These are phyloP conservation scores for Empidonax alnorum DNA, from an alignment of 2,113 vertebrate genomes.

Conservation along the genomic window DNA sequence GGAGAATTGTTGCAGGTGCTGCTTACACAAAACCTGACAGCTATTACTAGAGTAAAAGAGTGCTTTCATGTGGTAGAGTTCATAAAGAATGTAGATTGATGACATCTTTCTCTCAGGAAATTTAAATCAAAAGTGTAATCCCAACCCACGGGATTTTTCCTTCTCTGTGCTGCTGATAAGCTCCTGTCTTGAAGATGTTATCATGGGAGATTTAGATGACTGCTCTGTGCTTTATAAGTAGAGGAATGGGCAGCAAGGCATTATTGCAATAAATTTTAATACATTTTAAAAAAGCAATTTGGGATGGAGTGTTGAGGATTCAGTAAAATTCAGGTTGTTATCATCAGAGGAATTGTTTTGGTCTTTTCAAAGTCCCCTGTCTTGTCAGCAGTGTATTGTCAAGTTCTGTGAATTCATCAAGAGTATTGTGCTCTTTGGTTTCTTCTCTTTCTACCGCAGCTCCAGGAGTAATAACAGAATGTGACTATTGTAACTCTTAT, in stretches of 20 bases:
- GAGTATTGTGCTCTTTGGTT: neutral
- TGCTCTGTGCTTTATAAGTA: neutral
- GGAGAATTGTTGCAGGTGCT: neutral
- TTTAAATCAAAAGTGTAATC: conserved; percentile 45
- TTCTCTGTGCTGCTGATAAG: conserved; percentile 6
- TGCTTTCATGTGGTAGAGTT: neutral
- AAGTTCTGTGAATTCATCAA: conserved; percentile 9
- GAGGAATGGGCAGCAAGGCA: neutral
- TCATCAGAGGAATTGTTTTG: conserved; percentile 12
- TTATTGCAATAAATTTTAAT: conserved; percentile 4
- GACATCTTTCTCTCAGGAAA: conserved; percentile 35
- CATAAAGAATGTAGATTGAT: conserved; percentile 13
- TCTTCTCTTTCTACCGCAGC: neutral
- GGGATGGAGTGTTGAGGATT: neutral
- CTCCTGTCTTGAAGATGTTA: conserved; percentile 19
- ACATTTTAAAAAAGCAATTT: neutral
- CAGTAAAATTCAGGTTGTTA: neutral
- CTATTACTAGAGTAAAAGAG: neutral
- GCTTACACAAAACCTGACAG: neutral
- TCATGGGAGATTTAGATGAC: conserved; percentile 23
- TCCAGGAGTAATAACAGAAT: neutral
- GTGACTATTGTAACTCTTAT: neutral
- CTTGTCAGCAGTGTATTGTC: conserved; percentile 34
- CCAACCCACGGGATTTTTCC: conserved; percentile 34
- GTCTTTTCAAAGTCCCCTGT: neutral